phyloP scores from a whole-genome alignment of 2,888 invertebrate species.

The Dicranocentrus wangi region DNA sequence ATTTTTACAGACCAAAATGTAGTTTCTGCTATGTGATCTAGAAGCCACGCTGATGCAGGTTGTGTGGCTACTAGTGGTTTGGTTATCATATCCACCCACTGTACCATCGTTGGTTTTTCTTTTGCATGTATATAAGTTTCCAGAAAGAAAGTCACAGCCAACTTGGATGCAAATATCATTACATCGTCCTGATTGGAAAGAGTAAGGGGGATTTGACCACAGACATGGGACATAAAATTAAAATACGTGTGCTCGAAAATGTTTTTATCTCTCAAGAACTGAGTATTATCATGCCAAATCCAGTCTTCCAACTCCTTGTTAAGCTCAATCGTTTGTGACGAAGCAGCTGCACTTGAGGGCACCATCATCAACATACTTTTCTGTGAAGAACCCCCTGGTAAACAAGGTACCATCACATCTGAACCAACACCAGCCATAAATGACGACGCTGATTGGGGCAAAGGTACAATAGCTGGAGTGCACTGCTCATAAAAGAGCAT shows the following conservation, averaged over 20 bases:
- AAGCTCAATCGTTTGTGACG: slow-evolving; percentile 78
- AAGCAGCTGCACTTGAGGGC: background rate
- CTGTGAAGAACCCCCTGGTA: slow-evolving; percentile 68
- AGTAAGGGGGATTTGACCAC: slow-evolving; percentile 93
- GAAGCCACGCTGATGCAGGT: slow-evolving; percentile 92
- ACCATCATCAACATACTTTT: slow-evolving; percentile 23
- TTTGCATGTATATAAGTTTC: slow-evolving; percentile 98
- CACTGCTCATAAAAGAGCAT: slow-evolving; percentile 96
- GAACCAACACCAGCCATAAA: slow-evolving; percentile 5
- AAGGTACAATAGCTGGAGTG: slow-evolving; percentile 74
- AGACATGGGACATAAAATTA: slow-evolving; percentile 97
- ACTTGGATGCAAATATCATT: slow-evolving; percentile 87
- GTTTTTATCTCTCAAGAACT: slow-evolving; percentile 94
- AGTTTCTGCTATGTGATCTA: slow-evolving; percentile 93
- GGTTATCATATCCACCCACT: slow-evolving; percentile 95
- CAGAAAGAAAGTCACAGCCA: slow-evolving; percentile 94
- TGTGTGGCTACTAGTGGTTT: slow-evolving; percentile 95
- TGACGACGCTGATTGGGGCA: slow-evolving; percentile 60
- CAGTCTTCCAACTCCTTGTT: slow-evolving; percentile 90
- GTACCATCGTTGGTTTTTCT: slow-evolving; percentile 97
- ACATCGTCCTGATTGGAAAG: slow-evolving; percentile 84
- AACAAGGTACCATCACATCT: slow-evolving; percentile 26
- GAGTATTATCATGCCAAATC: slow-evolving; percentile 98
- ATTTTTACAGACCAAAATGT: slow-evolving; percentile 95
- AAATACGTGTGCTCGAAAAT: slow-evolving; percentile 97